These are phyloP conservation scores for Pandemis heparana DNA, from an alignment of 2,888 invertebrate genomes.

Conservation along the genomic window DNA sequence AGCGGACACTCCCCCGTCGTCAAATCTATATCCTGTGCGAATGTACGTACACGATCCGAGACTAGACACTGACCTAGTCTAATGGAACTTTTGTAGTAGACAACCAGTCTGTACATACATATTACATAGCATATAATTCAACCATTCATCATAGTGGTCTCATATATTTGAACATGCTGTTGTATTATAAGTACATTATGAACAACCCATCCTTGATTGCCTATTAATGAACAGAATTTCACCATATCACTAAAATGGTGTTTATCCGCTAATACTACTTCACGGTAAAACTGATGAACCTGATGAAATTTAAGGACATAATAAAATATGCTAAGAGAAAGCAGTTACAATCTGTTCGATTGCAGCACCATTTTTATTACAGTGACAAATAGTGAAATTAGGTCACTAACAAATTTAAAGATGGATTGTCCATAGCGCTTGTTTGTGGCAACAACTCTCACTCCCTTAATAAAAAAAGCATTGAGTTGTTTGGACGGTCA, in stretches of 20 bases:
- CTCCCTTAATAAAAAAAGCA: neutral
- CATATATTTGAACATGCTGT: neutral
- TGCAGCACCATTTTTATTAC: no score
- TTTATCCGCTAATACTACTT: no score
- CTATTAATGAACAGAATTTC: neutral
- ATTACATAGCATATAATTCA: conserved; percentile 6
- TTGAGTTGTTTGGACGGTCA: conserved; percentile 7
- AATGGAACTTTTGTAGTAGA: conserved; percentile 60
- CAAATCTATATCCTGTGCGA: neutral
- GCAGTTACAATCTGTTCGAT: no score
- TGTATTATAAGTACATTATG: neutral
- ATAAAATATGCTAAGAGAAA: no score
- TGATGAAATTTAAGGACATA: no score
- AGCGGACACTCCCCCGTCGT: neutral
- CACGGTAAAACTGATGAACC: no score
- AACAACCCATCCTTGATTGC: neutral
- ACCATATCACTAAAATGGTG: neutral
- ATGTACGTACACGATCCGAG: conserved; percentile 45
- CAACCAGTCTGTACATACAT: conserved; percentile 14
- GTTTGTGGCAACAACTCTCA: neutral
- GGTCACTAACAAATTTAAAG: neutral
- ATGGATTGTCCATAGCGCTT: neutral
- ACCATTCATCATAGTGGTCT: neutral
- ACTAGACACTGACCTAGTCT: conserved; percentile 71
- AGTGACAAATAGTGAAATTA: no score